phyloP scores from a whole-genome alignment of 2,888 invertebrate genomes.

The Griposia aprilina region DNA sequence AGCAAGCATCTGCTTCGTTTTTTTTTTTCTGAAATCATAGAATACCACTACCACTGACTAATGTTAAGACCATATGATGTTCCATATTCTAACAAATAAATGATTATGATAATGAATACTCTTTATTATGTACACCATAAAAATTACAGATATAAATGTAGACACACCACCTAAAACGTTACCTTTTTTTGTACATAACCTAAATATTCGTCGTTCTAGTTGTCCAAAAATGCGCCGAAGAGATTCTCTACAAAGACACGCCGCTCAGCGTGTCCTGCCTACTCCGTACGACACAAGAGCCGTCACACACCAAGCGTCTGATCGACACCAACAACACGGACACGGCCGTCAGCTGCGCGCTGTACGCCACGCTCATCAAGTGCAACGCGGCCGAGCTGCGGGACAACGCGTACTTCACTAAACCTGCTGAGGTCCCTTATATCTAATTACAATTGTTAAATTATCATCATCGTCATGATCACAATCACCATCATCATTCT shows the following conservation, averaged over 20 bases:
- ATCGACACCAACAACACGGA: conserved; percentile 60
- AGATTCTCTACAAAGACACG: conserved; percentile 80
- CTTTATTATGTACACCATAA: no score
- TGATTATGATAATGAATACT: no score
- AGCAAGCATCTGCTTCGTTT: no score
- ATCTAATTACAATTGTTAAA: neutral
- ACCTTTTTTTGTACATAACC: no score
- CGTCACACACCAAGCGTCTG: conserved; percentile 42
- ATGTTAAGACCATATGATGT: no score
- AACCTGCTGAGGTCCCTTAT: conserved; percentile 66
- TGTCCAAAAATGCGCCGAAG: conserved; percentile 80
- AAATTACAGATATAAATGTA: no score
- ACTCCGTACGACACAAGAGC: conserved; percentile 67
- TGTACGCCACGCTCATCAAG: conserved; percentile 80
- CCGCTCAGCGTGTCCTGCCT: conserved; percentile 80
- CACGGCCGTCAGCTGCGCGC: conserved; percentile 74
- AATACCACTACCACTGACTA: no score
- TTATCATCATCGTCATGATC: neutral
- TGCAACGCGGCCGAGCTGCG: conserved; percentile 75
- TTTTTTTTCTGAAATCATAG: no score
- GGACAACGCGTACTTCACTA: conserved; percentile 80
- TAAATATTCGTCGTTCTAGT: conserved; percentile 69
- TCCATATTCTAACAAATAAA: no score
- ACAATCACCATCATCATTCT: neutral
- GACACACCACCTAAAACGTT: no score